Base-by-base conservation (phyloP, 2,888 invertebrate species). In the Balanococcus diminutus region DNA sequence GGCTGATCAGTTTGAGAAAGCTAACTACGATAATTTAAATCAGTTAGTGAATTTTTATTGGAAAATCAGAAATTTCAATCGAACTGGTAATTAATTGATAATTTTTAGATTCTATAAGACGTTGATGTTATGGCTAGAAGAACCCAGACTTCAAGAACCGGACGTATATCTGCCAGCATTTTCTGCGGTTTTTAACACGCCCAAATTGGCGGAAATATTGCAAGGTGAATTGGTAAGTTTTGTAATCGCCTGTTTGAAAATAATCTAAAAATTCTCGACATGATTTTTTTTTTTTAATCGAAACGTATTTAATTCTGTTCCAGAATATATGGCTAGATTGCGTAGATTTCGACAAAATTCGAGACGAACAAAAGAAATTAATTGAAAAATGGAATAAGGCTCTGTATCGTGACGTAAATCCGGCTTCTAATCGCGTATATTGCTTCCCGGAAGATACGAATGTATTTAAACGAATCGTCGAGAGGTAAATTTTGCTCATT, bases 121-220 rank as follows among this genome's bases (percentile, higher is more conserved):
- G 0, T 93, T 93, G 88, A 91, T 91, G 0, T 90, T 95, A 22
- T 96, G 96, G 96, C 90, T 96, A 86, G 95, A 96, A 89, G 96
- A 96, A 89, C 93, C 94, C 0, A 91, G 93, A 87, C 90, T 96
- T 1, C 95, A 95, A 89, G 94, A 94, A 88, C 90, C 92, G 0
- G 92, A 92, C 81, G 89, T 94, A 25, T 92, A 93, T 89, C 90
- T 94, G 83, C 93, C 93, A 42, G 92, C 94, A 46, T 90, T 96
- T 61, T 95, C 96, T 9, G 92, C 93, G 0, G 94, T 95, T 88
- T 96, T 95, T 89, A 93, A 94, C 89, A 92, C 93, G 6, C 92
- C 92, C 86, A 92, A 93, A 87, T 90, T 96, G 79, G 89, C 92
- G 1, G 90, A 91, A 42, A 91, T 95, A 51, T 91, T 95, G 86